Evolutionary conservation across 2,888 invertebrate genomes (phyloP).

Genomic region (Troilus luridus): DNA sequence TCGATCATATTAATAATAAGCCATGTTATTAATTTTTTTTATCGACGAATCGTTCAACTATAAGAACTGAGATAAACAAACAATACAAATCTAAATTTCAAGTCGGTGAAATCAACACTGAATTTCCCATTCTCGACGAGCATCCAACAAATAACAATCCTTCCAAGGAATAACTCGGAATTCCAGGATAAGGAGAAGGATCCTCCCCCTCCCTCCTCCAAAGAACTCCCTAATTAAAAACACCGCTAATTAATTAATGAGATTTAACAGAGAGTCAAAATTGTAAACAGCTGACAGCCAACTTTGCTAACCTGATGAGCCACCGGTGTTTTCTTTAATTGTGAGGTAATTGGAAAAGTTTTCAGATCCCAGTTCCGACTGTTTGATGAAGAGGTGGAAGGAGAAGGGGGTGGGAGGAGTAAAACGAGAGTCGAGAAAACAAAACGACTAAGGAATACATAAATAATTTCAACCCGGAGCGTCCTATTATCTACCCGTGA

Average conservation of each 20-base stretch:
- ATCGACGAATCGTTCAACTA: neutral
- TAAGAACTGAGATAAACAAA: neutral
- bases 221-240: neutral
- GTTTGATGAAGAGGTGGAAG: neutral
- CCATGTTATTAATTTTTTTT: no score
- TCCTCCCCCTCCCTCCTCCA: neutral
- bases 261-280: slow-evolving; percentile 33
- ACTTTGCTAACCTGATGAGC: slow-evolving; percentile 2
- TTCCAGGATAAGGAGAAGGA: neutral
- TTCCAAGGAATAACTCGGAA: neutral
- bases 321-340: slow-evolving; percentile 21
- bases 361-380: neutral
- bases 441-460: neutral
- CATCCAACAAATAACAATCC: slow-evolving; percentile 1
- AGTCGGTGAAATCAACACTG: neutral
- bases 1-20: no score
- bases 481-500: neutral
- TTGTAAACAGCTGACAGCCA: slow-evolving; percentile 25
- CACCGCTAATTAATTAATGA: slow-evolving; percentile 25
- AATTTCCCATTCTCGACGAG: neutral
- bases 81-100: neutral
- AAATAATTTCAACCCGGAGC: neutral
- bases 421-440: neutral
- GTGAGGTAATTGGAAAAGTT: slow-evolving; percentile 37
- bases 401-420: no score